These are phyloP conservation scores for Pachycephala philippinensis DNA, from an alignment of 2,113 vertebrate genomes.

Conservation along the genomic window DNA sequence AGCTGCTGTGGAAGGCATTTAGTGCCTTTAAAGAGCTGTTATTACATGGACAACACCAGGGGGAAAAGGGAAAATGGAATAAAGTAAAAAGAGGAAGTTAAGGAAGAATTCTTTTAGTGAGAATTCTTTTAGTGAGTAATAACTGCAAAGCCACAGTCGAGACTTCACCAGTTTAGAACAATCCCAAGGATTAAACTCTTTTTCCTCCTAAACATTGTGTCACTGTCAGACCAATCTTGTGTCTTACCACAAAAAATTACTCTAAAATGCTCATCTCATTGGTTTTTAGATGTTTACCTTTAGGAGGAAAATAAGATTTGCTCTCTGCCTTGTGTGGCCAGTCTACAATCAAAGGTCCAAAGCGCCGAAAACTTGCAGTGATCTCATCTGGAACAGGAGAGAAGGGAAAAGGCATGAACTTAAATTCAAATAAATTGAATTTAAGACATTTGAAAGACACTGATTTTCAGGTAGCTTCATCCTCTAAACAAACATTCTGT, in stretches of 20 bases:
- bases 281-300: constrained; percentile 78
- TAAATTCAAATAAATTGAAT: not conserved
- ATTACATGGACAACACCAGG: not conserved
- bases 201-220: rapidly evolving
- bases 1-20: not conserved
- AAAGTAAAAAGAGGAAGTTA: not conserved
- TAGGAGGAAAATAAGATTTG: constrained; percentile 98
- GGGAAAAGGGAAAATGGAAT: not conserved
- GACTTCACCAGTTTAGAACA: not conserved
- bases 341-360: constrained; percentile 97
- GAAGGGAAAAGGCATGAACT: not conserved
- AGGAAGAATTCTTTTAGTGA: not conserved
- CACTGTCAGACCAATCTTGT: not conserved
- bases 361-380: constrained; percentile 97
- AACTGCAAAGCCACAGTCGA: not conserved
- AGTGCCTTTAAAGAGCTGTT: not conserved
- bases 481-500: not conserved
- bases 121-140: not conserved
- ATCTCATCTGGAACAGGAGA: constrained; percentile 85
- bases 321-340: constrained; percentile 99
- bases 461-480: not conserved
- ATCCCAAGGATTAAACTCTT: not conserved
- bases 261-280: not conserved
- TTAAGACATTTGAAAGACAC: not conserved
- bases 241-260: not conserved